These are phyloP conservation scores for Brachypteracias leptosomus DNA, from an alignment of 2,113 vertebrate genomes.

Conservation along the genomic window DNA sequence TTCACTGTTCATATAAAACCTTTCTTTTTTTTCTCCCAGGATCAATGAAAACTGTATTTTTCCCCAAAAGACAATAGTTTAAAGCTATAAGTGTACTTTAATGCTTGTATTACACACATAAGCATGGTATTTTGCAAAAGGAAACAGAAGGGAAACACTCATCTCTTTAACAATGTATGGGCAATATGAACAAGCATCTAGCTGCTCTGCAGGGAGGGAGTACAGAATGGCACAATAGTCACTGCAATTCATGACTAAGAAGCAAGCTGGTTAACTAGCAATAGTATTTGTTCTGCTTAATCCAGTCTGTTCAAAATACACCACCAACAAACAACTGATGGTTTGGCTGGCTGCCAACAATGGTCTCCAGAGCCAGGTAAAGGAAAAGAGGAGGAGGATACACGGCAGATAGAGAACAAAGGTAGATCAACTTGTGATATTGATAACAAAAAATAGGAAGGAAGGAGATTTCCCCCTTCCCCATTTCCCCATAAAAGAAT, in stretches of 20 bases:
- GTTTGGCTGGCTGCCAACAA: background rate
- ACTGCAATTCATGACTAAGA: slow-evolving; percentile 29
- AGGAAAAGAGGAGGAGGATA: slow-evolving; percentile 23
- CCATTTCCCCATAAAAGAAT: background rate
- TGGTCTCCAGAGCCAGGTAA: slow-evolving; percentile 11
- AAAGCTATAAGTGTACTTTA: slow-evolving; percentile 14
- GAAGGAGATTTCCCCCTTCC: slow-evolving; percentile 42
- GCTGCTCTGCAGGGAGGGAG: background rate
- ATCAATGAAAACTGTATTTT: slow-evolving; percentile 24
- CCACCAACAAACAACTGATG: background rate
- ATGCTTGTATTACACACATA: background rate
- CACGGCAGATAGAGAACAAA: slow-evolving; percentile 36
- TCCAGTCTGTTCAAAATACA: background rate
- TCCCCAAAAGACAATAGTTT: background rate
- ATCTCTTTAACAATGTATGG: background rate
- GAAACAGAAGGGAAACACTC: slow-evolving; percentile 71
- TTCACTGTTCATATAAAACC: background rate
- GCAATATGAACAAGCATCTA: background rate
- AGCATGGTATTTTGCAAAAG: slow-evolving; percentile 49
- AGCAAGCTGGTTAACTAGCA: background rate
- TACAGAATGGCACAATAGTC: slow-evolving; percentile 26
- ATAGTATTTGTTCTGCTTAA: slow-evolving; percentile 25
- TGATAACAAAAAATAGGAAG: slow-evolving; percentile 36
- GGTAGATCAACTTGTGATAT: background rate
- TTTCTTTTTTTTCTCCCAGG: background rate